A percentile compares a stretch with the other conserved stretches of the same genome.
Evolutionary conservation across 1,140 invertebrate genomes (phyloP).

Genomic region (Uloborus diversus): DNA sequence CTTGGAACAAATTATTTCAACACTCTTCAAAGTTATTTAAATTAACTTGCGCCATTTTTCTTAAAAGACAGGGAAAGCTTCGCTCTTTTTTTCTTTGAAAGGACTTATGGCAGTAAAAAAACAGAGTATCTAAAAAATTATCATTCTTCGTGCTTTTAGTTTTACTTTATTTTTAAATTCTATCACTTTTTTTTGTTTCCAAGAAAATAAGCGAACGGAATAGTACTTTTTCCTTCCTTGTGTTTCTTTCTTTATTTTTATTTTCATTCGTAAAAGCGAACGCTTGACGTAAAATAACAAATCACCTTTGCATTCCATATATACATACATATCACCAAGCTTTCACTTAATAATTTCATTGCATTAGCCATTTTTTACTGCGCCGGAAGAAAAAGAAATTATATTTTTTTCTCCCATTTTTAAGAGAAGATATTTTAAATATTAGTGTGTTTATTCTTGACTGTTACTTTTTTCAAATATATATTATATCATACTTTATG

Average conservation of each 20-base stretch:
- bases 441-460: too few species aligned
- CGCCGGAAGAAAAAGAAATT: not conserved
- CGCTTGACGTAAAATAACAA: slow-evolving; percentile 34
- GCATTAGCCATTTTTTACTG: slow-evolving; percentile 19
- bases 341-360: slow-evolving; percentile 52
- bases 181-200: slow-evolving; percentile 7
- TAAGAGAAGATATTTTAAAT: slow-evolving; percentile 29
- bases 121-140: not conserved
- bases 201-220: slow-evolving; percentile 9
- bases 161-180: slow-evolving; percentile 37
- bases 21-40: too few species aligned
- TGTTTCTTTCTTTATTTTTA: not conserved
- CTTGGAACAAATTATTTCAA: too few species aligned
- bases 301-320: slow-evolving; percentile 31
- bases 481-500: too few species aligned
- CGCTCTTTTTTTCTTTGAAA: not conserved
- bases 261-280: not conserved
- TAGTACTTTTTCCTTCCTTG: not conserved
- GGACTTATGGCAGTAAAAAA: too few species aligned
- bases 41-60: too few species aligned
- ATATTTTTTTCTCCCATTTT: slow-evolving; percentile 3
- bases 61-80: too few species aligned
- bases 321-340: slow-evolving; percentile 51
- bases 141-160: slow-evolving; percentile 39
- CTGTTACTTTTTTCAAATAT: too few species aligned